Base-by-base conservation (phyloP, 2,888 invertebrate genomes). In the Cephus nigrinus region DNA sequence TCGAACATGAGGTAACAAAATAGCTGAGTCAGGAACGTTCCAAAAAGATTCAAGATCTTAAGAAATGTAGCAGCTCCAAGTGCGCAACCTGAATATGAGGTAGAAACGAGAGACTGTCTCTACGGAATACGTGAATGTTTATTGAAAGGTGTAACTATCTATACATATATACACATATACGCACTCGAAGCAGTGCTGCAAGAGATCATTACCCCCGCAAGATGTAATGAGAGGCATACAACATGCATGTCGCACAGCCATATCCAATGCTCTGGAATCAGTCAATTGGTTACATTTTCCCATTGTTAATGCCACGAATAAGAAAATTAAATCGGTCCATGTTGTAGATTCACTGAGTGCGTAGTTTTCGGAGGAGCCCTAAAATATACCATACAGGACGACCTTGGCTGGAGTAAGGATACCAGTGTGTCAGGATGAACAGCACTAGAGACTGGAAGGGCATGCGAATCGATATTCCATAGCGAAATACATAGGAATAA, bases 121-220 rank as follows among this genome's bases (percentile, higher is more conserved):
- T 71, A 33, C 12, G 23, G 32, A 31, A 33, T 31, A 71, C 71
- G 71, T 71, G 32, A 71, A 32, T 71, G 77, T 72, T 78, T 55
- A 75, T 78, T 69, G 75, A 75, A 78, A 74, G 68, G 72, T 35
- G 68, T 73, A 32, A 68, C 12, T 69, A 35, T 55, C n/a, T 75
- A 32, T 36, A 79, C 74, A 74, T 73, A 34, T 68, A 73, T 69
- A 73, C 78, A 78, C 76, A 77, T 76, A 75, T 75, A 73, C 76
- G 73, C 23, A 55, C 23, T 55, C 9, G 23, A 55, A 55, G 55
- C 75, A 81, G 75, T 75, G 35, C 30, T 79, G 36, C 73, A 69
- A 73, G 79, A 40, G 83, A 79, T 85, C 83, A 82, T 80, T 84
- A 84, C 68, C 81, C 81, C 78, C 78, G 69, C 68, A 76, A 80